Evolutionary conservation across 2,113 vertebrate species (phyloP).

Genomic region (Montifringilla adamsi): DNA sequence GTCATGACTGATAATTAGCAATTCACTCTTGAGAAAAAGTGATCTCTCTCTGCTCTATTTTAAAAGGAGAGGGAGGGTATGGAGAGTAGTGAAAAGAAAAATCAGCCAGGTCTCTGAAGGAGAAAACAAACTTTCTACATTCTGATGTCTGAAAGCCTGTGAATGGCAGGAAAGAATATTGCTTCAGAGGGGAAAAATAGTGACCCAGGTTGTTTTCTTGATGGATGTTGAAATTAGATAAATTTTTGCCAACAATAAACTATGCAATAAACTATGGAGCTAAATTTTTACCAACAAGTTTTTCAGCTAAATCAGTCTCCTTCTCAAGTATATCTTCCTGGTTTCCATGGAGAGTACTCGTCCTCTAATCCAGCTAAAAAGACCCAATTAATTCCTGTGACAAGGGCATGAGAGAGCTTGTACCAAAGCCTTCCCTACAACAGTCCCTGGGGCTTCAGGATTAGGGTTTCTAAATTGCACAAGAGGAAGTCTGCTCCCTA

Average conservation of each 20-base stretch:
- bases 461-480: background rate
- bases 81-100: background rate
- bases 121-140: background rate
- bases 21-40: background rate
- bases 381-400: background rate
- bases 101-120: background rate
- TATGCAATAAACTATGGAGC: background rate
- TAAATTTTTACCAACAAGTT: background rate
- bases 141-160: background rate
- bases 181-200: background rate
- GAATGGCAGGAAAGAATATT: background rate
- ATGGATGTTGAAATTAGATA: background rate
- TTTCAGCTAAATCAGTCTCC: background rate
- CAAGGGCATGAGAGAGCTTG: background rate
- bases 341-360: conserved; percentile 40
- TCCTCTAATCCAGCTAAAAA: conserved; percentile 5
- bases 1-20: background rate
- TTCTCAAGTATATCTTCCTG: background rate
- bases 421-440: background rate
- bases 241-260: background rate
- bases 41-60: background rate
- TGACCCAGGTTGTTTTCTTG: background rate
- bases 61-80: background rate
- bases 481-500: background rate
- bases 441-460: background rate